Base-by-base conservation (phyloP, 2,888 invertebrate genomes). In the Antitype chi region DNA sequence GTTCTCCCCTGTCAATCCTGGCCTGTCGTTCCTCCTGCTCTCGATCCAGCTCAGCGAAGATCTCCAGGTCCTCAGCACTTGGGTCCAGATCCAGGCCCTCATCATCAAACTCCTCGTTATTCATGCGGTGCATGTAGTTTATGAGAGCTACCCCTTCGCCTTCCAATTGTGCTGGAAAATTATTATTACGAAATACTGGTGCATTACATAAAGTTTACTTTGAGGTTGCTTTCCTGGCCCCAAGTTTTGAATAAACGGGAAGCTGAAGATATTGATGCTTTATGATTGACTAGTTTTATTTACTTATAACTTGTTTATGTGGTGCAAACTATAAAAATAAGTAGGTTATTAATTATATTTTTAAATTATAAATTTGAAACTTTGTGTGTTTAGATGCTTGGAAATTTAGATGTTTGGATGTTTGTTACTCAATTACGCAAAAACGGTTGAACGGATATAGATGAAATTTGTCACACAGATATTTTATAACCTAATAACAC, bases 1-100 rank as follows among this genome's bases (percentile, higher is more conserved):
- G 94, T 70, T 96, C 95, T 43, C 96, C 96, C n/a, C 95, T 91
- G 4, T 93, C 95, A 23, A 96, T 93, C 85, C 96, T 94, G 2
- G 95, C 95, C 69, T 96, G 93, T 43, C 95, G 88, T 76, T 96
- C 95, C 23, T 84, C 83, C 80, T 94, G 91, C 28, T 96, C 96
- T 38, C 89, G 85, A 8, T 96, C 96, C 53, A 96, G 76, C 59
- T 96, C 96, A 0, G 92, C 94, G 53, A 96, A 95, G 80, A 96
- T 94, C 87, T 96, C 96, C 79, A 95, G 52, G 57, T 96, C 96
- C 69, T 95, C 95, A 23, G 93, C 94, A 78, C 94, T 96, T 0
- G 95, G 96, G 72, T 94, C 89, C 80, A 95, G 62, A 52, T 94
- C 94, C 7, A 93, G 88, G 47, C 92, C 90, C 3, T 92, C 91